Base-by-base conservation (phyloP, 2,797 vertebrate genomes). In the Cottoperca gobio region DNA sequence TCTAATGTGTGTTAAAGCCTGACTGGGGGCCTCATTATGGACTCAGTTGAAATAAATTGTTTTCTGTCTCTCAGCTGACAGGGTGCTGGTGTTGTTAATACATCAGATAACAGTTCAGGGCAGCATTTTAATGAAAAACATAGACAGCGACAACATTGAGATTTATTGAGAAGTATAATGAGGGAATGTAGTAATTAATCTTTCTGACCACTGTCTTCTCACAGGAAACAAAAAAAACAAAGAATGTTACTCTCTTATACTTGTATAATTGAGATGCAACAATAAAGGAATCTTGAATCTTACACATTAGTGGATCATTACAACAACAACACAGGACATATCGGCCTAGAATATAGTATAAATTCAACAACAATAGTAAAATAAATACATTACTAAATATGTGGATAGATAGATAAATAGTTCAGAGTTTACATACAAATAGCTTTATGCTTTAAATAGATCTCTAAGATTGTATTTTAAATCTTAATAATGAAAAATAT, bases 1-100 rank as follows among this genome's bases (percentile, higher is more conserved):
- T 84, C 78, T 88, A 82, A 76, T 90, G 77, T 76, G 62, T 49
- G 67, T 76, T 82, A 85, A 88, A 69, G 78, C 65, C 83, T 62
- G 54, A 73, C 79, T 73, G 42, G 75, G 79, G 73, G 75, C 55
- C 55, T 76, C 78, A 73, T 88, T 90, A 84, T 79, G 59, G 62
- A 70, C 76, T 65, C 48, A 19, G 63, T 64, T 50, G 52, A 87
- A 89, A 88, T 21, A 81, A 79, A 86, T 78, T 10, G 77, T 81
- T 79, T 76, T 84, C 61, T 79, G 23, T 78, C 73, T 69, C 52
- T 59, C 54, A 74, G 53, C 80, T 81, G 79, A 86, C 76, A 73
- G 59, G 24, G 11, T 61, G 17, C 50, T 39, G 52, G n/a, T 82
- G 58, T 49, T 61, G 64, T 77, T 76, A 83, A 88, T 79, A 70